Evolutionary conservation across 23 tunicate genomes (phyloP).

Genomic region (Ascidia mentula): DNA sequence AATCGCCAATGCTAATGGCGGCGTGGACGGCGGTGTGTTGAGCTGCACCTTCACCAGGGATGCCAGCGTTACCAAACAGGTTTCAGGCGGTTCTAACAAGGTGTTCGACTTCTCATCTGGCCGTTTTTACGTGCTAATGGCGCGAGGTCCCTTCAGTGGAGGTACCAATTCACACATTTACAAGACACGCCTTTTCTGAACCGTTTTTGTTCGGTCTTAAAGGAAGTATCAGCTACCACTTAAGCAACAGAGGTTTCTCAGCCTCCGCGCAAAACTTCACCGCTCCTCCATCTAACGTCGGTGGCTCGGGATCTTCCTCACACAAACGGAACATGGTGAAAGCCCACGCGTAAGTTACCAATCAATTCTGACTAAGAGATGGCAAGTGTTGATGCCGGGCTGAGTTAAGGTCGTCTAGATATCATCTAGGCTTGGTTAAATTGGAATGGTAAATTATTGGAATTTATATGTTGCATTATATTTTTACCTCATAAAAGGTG

Average conservation of each 20-base stretch:
- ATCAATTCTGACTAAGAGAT: not conserved
- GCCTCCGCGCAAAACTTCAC: not conserved
- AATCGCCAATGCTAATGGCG: not conserved
- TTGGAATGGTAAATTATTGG: too few species aligned
- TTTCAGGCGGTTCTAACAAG: not conserved
- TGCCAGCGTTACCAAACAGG: slow-evolving; percentile 38
- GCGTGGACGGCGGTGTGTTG: slow-evolving; percentile 33
- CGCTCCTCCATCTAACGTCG: not conserved
- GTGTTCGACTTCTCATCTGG: slow-evolving; percentile 26
- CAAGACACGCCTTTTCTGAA: too few species aligned
- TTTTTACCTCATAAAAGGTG: too few species aligned
- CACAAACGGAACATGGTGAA: slow-evolving; percentile 23
- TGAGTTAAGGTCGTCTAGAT: too few species aligned
- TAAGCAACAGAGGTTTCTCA: not conserved
- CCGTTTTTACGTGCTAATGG: slow-evolving; percentile 28
- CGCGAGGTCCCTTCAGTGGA: slow-evolving; percentile 9
- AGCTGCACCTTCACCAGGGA: slow-evolving; percentile 44
- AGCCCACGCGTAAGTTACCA: slow-evolving; percentile 64
- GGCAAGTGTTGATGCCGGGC: too few species aligned
- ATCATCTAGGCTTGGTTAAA: too few species aligned
- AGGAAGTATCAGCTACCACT: not conserved
- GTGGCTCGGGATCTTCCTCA: slow-evolving; percentile 2
- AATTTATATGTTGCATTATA: too few species aligned
- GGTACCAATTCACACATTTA: too few species aligned
- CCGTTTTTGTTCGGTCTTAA: not conserved